Evolutionary conservation across 2,113 vertebrate genomes (phyloP), one percentile per base, ranked within the genome.

Genomic region (Setophaga petechia): DNA sequence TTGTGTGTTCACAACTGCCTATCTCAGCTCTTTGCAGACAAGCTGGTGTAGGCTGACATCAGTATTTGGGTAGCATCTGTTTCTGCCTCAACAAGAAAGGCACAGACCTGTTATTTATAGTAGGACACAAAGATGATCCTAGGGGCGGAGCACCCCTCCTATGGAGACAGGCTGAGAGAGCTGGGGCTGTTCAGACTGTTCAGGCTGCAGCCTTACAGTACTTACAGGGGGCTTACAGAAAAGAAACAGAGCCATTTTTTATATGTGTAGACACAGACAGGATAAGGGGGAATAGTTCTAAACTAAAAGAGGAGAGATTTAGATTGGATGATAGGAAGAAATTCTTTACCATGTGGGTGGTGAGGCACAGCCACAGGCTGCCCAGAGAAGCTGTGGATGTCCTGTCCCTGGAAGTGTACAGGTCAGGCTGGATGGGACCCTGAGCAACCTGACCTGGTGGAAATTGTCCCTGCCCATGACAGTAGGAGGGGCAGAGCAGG

Each of bases 191-290:
- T 62, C 10, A 6, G n/a, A 12, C 41, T 62, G 30, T 39, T 39
- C 37, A 39, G 37, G 37, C 19, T 62, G 41, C 62, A 68, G n/a
- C 15, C 35, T 31, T 41, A 31, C 61, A 49, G 35, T 13, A 23
- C 41, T 35, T 67, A 52, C 33, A 51, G 27, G 10, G 37, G 17
- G 12, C 4, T 44, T 20, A 58, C 1, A 51, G 20, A 16, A 55
- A 39, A 47, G 5, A 61, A 33, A 10, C 7, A 68, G 35, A 46
- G 11, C 7, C 30, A 12, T 31, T 27, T 46, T 82, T 75, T n/a
- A 41, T 9, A 46, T 0, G 0, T 2, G 33, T 4, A 67, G 39
- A 41, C 12, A 54, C 11, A 3, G 4, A 54, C 6, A 68, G n/a
- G 17, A 68, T 18, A 54, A 41, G 9, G 21, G 11, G 17, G 20